Percentiles rank a stretch among this genome's conserved stretches.
phyloP scores from a whole-genome alignment of 2,888 invertebrate genomes.

The Caprella mutica region DNA sequence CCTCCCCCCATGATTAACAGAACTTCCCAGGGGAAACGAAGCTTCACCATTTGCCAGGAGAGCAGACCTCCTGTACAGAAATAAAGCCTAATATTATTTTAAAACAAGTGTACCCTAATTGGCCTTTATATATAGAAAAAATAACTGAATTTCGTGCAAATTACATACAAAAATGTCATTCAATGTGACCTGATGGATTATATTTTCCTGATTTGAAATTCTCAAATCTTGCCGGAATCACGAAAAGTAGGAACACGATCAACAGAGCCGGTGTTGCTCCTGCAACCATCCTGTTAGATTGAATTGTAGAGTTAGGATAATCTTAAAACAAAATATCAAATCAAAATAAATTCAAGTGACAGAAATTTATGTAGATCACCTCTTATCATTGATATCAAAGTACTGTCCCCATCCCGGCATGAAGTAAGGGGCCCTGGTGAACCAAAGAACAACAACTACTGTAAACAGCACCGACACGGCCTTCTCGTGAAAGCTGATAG shows the following conservation, averaged over 20 bases:
- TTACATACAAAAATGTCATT: too few species aligned
- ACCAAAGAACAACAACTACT: constrained; percentile 69
- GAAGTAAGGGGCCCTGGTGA: constrained; percentile 77
- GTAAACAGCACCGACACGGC: constrained; percentile 53
- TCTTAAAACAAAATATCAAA: too few species aligned
- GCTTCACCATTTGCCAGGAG: constrained; percentile 72
- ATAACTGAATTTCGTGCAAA: too few species aligned
- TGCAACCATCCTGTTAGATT: constrained; percentile 36
- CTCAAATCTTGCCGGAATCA: constrained; percentile 41
- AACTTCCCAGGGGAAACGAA: constrained; percentile 66
- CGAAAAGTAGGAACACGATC: constrained; percentile 67
- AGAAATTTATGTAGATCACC: too few species aligned
- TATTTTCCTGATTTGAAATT: too few species aligned
- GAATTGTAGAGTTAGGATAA: too few species aligned
- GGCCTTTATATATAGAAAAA: too few species aligned
- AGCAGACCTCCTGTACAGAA: constrained; percentile 56
- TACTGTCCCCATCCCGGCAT: constrained; percentile 60
- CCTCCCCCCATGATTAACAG: constrained; percentile 17
- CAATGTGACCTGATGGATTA: too few species aligned
- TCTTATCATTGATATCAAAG: constrained; percentile 12
- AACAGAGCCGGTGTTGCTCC: constrained; percentile 55
- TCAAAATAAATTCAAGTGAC: too few species aligned
- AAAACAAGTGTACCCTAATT: too few species aligned
- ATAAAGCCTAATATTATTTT: too few species aligned
- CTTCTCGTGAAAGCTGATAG: constrained; percentile 61